Base-by-base conservation (phyloP, 2,113 vertebrate species). In the Ceratotherium simum region DNA sequence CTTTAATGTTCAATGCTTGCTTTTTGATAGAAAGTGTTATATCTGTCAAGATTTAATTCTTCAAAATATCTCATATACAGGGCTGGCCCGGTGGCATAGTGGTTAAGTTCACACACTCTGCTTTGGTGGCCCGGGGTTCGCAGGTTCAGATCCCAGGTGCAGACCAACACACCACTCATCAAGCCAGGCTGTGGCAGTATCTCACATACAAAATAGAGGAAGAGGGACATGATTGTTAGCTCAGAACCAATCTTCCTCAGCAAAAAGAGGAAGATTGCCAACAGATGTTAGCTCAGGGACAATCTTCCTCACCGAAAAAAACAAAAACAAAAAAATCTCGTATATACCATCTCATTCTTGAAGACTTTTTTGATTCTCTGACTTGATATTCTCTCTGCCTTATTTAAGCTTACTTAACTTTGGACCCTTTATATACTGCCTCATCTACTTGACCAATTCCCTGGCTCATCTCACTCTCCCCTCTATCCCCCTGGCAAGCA, bases 21-120 rank as follows among this genome's bases (percentile, higher is more conserved):
- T 80, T 96, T 95, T 93, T 51, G 25, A 79, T 27, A 73, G 18
- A 67, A 97, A 83, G 5, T 87, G 7, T 67, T 93, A 21, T 46
- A 81, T 76, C 5, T 78, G 31, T 72, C 56, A 78, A 69, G 83
- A 78, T 85, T 67, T 82, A 69, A 62, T 85, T 96, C 21, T 95
- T 85, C 78, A 69, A 64, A 90, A 58, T 87, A 54, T 83, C 31
- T 85, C 42, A 69, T 62, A 60, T 27, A 6, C 36, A 42, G 42
- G 42, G 42, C 42, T 42, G 42, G 42, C 42, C 42, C 5, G 42
- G 42, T 42, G 42, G 42, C 42, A 42, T 42, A 42, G 42, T 42
- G 42, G 42, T 42, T 42, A 42, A 42, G 42, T 42, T 42, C 42
- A 42, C 42, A 5, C 42, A 42, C 42, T 42, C 42, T 42, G 42